phyloP scores from a whole-genome alignment of 2,113 vertebrate species.

The Turdus rufiventris region DNA sequence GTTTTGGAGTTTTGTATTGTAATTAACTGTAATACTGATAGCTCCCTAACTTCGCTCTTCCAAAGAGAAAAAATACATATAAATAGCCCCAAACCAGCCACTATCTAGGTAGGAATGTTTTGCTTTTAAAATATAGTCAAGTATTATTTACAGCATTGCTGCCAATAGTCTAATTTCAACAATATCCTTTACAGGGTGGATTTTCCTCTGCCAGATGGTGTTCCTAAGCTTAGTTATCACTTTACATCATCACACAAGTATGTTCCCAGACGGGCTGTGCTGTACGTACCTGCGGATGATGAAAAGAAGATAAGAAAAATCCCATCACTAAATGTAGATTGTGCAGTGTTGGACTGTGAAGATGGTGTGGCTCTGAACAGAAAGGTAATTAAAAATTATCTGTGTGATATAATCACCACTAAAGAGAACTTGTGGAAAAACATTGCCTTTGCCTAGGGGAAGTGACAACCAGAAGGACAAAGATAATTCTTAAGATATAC shows the following conservation, averaged over 20 bases:
- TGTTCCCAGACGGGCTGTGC: constrained; percentile 87
- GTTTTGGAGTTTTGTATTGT: not conserved
- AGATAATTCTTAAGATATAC: not conserved
- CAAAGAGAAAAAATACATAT: not conserved
- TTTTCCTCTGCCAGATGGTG: not conserved
- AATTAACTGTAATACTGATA: not conserved
- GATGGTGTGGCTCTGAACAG: constrained; percentile 93
- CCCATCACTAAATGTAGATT: constrained; percentile 85
- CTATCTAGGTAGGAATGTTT: not conserved
- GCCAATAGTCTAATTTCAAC: not conserved
- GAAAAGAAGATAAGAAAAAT: constrained; percentile 93
- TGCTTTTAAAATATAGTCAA: not conserved
- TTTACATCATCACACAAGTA: constrained; percentile 75
- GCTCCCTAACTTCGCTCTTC: not conserved
- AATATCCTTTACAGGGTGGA: constrained; percentile 58
- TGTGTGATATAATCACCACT: not conserved
- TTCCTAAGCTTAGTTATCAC: constrained; percentile 18
- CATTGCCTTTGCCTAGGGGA: not conserved
- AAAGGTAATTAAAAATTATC: constrained; percentile 81
- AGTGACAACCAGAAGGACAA: not conserved
- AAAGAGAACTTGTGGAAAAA: not conserved
- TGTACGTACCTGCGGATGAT: constrained; percentile 93
- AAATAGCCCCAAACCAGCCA: not conserved
- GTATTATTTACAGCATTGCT: not conserved
- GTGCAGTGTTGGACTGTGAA: constrained; percentile 93